phyloP scores from a whole-genome alignment of 2,888 invertebrate genomes.

The Mactromeris polynyma region DNA sequence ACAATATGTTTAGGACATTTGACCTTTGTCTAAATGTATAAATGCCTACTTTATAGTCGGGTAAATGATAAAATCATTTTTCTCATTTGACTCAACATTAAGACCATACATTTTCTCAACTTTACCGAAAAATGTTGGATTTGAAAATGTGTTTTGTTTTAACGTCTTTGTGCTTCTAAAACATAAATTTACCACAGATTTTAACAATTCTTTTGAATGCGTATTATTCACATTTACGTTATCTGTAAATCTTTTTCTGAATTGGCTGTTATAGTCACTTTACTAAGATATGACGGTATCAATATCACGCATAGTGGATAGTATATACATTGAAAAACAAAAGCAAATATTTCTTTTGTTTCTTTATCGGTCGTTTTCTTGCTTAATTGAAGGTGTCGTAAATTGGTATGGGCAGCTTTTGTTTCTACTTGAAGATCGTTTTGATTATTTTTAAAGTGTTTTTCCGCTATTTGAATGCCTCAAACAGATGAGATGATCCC shows the following conservation, averaged over 20 bases:
- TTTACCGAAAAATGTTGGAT: neutral
- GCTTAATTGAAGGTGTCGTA: constrained; percentile 62
- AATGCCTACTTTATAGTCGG: neutral
- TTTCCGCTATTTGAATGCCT: constrained; percentile 54
- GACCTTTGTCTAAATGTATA: neutral
- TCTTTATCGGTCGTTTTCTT: constrained; percentile 61
- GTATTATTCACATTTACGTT: constrained; percentile 30
- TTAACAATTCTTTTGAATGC: constrained; percentile 29
- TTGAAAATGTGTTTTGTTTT: constrained; percentile 3
- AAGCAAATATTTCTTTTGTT: constrained; percentile 65
- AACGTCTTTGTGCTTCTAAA: constrained; percentile 29
- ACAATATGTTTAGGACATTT: neutral
- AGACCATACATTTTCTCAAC: neutral
- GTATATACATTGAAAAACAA: constrained; percentile 65
- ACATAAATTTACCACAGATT: constrained; percentile 20
- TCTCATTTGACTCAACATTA: constrained; percentile 3
- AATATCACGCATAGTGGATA: constrained; percentile 45
- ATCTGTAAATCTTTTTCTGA: constrained; percentile 26
- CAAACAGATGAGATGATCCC: constrained; percentile 31
- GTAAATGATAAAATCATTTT: neutral
- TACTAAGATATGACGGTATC: constrained; percentile 31
- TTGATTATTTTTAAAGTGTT: constrained; percentile 36
- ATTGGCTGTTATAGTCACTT: constrained; percentile 13
- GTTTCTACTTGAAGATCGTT: constrained; percentile 27
- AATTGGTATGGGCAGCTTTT: constrained; percentile 36